phyloP scores from a whole-genome alignment of 2,888 invertebrate genomes.

The Chrysina gloriosa region DNA sequence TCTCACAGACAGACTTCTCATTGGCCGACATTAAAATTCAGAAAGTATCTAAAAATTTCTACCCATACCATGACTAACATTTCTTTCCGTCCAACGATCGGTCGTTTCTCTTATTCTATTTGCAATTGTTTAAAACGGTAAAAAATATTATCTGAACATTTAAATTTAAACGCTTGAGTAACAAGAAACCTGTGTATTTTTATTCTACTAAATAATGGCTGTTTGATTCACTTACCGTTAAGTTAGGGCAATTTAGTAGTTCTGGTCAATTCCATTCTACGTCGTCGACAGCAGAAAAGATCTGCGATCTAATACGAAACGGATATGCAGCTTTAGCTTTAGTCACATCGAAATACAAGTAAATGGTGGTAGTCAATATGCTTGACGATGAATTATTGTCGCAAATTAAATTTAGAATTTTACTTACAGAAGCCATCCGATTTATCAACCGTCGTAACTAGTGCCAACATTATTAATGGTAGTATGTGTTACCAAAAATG shows the following conservation, averaged over 20 bases:
- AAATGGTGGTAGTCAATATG: no score
- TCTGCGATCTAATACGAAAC: background rate
- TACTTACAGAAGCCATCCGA: no score
- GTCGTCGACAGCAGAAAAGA: background rate
- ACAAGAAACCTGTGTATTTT: background rate
- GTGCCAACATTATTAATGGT: no score
- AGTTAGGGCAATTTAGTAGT: background rate
- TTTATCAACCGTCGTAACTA: no score
- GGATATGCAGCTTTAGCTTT: background rate
- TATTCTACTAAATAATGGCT: background rate
- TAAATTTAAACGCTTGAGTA: background rate
- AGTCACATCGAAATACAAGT: background rate
- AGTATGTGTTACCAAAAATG: no score
- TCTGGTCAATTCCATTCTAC: background rate
- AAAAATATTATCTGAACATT: conserved; percentile 1
- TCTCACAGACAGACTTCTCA: background rate
- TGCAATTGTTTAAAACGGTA: conserved; percentile 8
- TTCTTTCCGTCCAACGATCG: conserved; percentile 9
- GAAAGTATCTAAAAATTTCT: background rate
- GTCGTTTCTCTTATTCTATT: background rate
- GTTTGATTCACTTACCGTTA: conserved; percentile 5
- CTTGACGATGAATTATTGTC: no score
- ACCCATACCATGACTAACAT: background rate
- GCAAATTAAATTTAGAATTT: no score
- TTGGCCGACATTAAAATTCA: background rate